Conservation (phyloP, 1,140 invertebrate species). For the Drosophila varians region DNA sequence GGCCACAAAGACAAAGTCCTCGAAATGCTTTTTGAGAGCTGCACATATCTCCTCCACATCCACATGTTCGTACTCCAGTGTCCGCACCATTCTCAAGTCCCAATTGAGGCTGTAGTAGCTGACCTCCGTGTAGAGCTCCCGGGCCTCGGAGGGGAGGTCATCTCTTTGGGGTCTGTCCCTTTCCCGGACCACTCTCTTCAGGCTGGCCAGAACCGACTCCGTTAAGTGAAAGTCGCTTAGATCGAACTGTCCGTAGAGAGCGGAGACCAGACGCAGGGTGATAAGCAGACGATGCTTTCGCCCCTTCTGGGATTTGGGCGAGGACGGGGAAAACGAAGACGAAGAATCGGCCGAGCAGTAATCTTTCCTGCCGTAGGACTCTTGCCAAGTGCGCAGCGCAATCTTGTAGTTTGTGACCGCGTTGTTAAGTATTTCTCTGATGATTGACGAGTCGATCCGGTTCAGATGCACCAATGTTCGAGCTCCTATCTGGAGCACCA, state of each 20-base stretch:
- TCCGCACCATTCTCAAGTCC: slow-evolving; percentile 19
- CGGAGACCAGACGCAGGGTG: slow-evolving; percentile 20
- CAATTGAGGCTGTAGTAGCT: slow-evolving; percentile 31
- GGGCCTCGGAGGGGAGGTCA: neutral
- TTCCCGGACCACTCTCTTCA: neutral
- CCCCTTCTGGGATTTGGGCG: neutral
- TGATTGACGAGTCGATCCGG: neutral
- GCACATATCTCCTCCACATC: slow-evolving; percentile 3
- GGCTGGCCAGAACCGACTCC: slow-evolving; percentile 7
- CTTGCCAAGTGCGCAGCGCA: slow-evolving; percentile 12
- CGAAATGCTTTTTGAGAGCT: slow-evolving; percentile 7
- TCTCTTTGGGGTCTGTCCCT: neutral
- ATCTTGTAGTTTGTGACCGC: slow-evolving; percentile 37
- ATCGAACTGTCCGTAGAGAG: slow-evolving; percentile 41
- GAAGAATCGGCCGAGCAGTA: neutral
- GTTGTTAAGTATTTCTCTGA: slow-evolving; percentile 20
- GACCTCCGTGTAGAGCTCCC: slow-evolving; percentile 19
- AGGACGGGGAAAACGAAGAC: neutral
- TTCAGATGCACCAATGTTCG: slow-evolving; percentile 28
- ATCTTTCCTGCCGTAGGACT: neutral
- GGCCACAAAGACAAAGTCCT: slow-evolving; percentile 8
- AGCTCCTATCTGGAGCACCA: slow-evolving; percentile 24
- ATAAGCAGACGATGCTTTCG: neutral
- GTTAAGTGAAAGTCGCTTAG: slow-evolving; percentile 16
- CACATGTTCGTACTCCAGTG: neutral